phyloP scores from a whole-genome alignment of 2,888 invertebrate species.

The Argynnis bischoffii region DNA sequence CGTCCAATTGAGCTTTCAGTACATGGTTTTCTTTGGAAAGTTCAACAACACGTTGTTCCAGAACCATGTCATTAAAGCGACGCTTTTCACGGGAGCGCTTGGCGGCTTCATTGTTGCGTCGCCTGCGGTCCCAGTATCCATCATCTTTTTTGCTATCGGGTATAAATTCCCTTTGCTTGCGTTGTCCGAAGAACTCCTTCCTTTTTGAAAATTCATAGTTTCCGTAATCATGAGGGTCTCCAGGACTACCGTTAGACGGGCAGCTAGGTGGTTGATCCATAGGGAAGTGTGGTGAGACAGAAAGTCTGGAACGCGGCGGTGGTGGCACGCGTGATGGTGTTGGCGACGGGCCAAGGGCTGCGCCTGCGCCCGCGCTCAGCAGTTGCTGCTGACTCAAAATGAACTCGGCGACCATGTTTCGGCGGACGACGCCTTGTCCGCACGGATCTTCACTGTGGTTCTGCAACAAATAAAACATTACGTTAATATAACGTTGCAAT shows the following conservation, averaged over 20 bases:
- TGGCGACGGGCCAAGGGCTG: constrained; percentile 66
- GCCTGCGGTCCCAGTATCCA: constrained; percentile 97
- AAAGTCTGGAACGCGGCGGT: constrained; percentile 65
- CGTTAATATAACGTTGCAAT: constrained; percentile 57
- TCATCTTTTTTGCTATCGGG: constrained; percentile 98
- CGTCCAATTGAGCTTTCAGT: constrained; percentile 94
- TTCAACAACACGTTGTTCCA: constrained; percentile 96
- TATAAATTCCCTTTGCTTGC: constrained; percentile 97
- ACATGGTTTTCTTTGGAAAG: constrained; percentile 97
- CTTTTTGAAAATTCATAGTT: constrained; percentile 86
- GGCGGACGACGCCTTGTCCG: constrained; percentile 81
- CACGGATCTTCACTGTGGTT: constrained; percentile 74
- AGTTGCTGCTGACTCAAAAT: constrained; percentile 87
- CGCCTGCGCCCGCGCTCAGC: constrained; percentile 65
- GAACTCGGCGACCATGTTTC: constrained; percentile 94
- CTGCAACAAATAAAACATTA: constrained; percentile 72
- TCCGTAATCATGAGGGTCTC: constrained; percentile 66
- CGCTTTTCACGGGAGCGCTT: constrained; percentile 98
- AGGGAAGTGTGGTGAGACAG: constrained; percentile 72
- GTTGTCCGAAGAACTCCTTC: constrained; percentile 93
- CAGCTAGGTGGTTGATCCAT: constrained; percentile 70
- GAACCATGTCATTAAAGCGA: constrained; percentile 97
- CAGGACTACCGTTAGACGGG: constrained; percentile 54
- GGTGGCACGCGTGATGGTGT: constrained; percentile 63
- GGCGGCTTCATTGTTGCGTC: constrained; percentile 98